phyloP scores from a whole-genome alignment of 2,113 vertebrate species.

The Suncus etruscus region DNA sequence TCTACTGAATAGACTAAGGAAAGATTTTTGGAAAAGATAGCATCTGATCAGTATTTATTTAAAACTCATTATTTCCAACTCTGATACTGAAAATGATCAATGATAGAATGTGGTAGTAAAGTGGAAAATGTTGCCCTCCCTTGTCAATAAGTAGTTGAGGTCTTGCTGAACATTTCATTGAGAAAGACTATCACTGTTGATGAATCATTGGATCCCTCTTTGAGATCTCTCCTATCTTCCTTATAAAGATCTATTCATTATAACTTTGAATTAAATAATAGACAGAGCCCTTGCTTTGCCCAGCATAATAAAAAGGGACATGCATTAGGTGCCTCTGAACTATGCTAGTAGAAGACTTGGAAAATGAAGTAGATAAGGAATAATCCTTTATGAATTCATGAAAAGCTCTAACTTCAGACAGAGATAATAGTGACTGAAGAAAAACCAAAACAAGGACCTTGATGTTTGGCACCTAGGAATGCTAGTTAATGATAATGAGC shows the following conservation, averaged over 20 bases:
- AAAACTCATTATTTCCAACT: not conserved
- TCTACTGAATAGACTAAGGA: not conserved
- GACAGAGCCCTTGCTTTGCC: not conserved
- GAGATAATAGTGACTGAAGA: not conserved
- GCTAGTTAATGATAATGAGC: not conserved
- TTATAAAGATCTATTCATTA: too few relatives aligned
- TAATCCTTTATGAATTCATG: conserved; percentile 34
- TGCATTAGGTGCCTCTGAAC: not conserved
- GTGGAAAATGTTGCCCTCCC: not conserved
- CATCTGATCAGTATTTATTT: conserved; percentile 9
- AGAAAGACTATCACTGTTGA: not conserved
- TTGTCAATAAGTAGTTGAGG: not conserved
- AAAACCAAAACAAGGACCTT: conserved; percentile 49
- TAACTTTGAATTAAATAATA: not conserved
- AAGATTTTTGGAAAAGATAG: conserved; percentile 46
- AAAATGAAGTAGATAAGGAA: conserved; percentile 68
- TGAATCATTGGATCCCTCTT: not conserved
- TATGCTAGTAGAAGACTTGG: conserved; percentile 41
- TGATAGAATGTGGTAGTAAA: not conserved
- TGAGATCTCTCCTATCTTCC: not conserved
- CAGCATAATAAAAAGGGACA: conserved; percentile 19
- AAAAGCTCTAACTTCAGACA: conserved; percentile 12
- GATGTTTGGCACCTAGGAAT: conserved; percentile 33
- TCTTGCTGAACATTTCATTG: not conserved
- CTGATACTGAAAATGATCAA: not conserved